These are phyloP conservation scores for Lordiphosa collinella DNA, from an alignment of 1,140 invertebrate species.

Conservation along the genomic window DNA sequence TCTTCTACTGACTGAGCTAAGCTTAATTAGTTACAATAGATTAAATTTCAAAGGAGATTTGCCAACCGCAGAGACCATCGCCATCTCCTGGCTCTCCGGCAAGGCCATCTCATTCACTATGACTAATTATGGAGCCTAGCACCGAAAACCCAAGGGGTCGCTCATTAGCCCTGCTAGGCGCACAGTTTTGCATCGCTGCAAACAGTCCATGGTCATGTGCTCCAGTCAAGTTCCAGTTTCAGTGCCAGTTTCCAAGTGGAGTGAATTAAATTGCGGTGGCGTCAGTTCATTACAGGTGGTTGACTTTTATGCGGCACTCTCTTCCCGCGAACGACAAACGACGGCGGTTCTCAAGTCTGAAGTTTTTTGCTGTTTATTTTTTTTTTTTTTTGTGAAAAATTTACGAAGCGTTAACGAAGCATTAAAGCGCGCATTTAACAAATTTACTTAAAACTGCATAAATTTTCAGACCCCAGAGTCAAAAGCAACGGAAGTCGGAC, in stretches of 20 bases:
- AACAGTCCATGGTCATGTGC: conserved; percentile 30
- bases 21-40: conserved; percentile 77
- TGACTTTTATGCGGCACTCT: conserved; percentile 59
- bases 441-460: conserved; percentile 79
- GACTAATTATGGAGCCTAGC: conserved; percentile 64
- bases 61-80: conserved; percentile 38
- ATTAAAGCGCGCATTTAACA: conserved; percentile 79
- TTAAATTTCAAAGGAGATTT: conserved; percentile 75
- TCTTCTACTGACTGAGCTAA: conserved; percentile 22
- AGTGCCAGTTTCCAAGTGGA: conserved; percentile 19
- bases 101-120: conserved; percentile 49
- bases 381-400: conserved; percentile 66
- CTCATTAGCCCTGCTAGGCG: conserved; percentile 32
- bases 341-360: conserved; percentile 22
- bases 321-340: conserved; percentile 26
- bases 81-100: conserved; percentile 17
- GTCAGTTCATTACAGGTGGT: conserved; percentile 79
- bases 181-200: conserved; percentile 42
- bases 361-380: conserved; percentile 25
- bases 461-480: conserved; percentile 51
- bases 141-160: conserved; percentile 35
- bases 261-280: conserved; percentile 78
- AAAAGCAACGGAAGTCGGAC: conserved; percentile 40
- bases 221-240: conserved; percentile 6
- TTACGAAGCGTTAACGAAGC: conserved; percentile 79